Evolutionary conservation across 2,888 invertebrate species (phyloP).

Genomic region (Melanostoma mellinum): DNA sequence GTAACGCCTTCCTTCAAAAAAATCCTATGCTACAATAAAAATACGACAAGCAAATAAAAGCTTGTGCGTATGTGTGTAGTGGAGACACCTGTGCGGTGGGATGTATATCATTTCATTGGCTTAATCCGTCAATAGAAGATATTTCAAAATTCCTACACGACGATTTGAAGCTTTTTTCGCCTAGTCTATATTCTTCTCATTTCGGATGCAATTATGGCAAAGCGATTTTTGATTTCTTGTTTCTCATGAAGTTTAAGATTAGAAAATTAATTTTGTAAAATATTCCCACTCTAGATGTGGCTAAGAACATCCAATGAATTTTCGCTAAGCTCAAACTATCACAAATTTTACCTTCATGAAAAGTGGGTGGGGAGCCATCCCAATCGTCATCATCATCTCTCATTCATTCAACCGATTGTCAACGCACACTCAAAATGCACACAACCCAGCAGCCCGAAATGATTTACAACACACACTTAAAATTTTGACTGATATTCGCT

Average conservation of each 20-base stretch:
- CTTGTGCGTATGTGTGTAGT: slow-evolving; percentile 49
- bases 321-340: slow-evolving; percentile 60
- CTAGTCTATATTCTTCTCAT: slow-evolving; percentile 39
- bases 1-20: slow-evolving; percentile 74
- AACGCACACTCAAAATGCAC: slow-evolving; percentile 70
- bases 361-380: slow-evolving; percentile 68
- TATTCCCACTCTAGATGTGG: slow-evolving; percentile 42
- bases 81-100: slow-evolving; percentile 67
- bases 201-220: not conserved
- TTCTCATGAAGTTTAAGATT: slow-evolving; percentile 11
- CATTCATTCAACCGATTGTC: slow-evolving; percentile 72
- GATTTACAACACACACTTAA: slow-evolving; percentile 73
- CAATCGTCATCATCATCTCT: slow-evolving; percentile 70
- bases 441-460: slow-evolving; percentile 56
- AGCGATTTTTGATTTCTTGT: not conserved
- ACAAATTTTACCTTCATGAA: slow-evolving; percentile 22
- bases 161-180: slow-evolving; percentile 43
- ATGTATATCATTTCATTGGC: slow-evolving; percentile 72
- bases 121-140: slow-evolving; percentile 67
- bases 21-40: slow-evolving; percentile 48
- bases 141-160: slow-evolving; percentile 45
- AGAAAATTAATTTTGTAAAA: slow-evolving; percentile 32
- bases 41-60: slow-evolving; percentile 59
- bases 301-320: slow-evolving; percentile 61
- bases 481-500: slow-evolving; percentile 72